Evolutionary conservation across 2,797 vertebrate species (phyloP).

Genomic region (Trachops cirrhosus): DNA sequence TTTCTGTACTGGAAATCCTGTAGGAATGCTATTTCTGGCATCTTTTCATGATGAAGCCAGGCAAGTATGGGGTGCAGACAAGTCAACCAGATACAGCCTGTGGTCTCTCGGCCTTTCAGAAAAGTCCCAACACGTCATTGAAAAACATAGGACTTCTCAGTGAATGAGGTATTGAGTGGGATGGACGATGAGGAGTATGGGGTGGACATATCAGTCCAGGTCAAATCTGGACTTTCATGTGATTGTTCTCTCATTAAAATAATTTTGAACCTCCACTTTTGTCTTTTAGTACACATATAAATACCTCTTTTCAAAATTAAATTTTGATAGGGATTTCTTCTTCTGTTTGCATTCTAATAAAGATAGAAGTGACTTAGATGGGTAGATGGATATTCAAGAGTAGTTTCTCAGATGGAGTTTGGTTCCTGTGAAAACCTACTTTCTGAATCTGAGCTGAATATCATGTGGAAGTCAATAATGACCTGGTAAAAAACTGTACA

Average conservation of each 20-base stretch:
- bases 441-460: slow-evolving; percentile 5
- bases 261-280: slow-evolving; percentile 65
- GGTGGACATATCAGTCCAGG: slow-evolving; percentile 66
- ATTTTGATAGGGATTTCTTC: slow-evolving; percentile 38
- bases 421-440: background rate
- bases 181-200: slow-evolving; percentile 26
- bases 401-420: slow-evolving; percentile 18
- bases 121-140: slow-evolving; percentile 65
- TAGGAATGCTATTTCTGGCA: slow-evolving; percentile 83
- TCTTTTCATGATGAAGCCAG: slow-evolving; percentile 80
- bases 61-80: slow-evolving; percentile 76
- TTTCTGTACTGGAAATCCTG: slow-evolving; percentile 83
- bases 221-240: slow-evolving; percentile 67
- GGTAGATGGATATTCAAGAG: background rate
- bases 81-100: slow-evolving; percentile 80
- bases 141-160: slow-evolving; percentile 33
- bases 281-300: slow-evolving; percentile 54
- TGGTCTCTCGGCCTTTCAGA: slow-evolving; percentile 74
- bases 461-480: background rate
- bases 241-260: slow-evolving; percentile 67
- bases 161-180: slow-evolving; percentile 69
- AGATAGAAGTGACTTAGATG: slow-evolving; percentile 37
- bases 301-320: slow-evolving; percentile 57
- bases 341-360: background rate
- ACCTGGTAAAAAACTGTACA: background rate